Conservation (phyloP, 1,140 invertebrate genomes). For the Lepidurus couesii region DNA sequence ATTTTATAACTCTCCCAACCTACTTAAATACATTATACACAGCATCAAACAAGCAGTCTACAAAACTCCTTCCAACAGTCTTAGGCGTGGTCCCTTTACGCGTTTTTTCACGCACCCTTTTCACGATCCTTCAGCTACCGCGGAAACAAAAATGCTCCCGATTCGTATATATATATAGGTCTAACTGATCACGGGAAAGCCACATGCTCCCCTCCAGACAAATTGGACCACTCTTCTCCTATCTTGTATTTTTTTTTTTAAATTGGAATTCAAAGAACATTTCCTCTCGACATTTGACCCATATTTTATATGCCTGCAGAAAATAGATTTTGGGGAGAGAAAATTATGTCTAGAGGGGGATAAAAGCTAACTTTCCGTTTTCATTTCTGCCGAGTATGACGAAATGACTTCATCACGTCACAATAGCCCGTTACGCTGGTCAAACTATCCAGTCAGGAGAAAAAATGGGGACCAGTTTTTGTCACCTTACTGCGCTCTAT, state of each 20-base stretch:
- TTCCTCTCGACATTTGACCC: no score
- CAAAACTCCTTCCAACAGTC: not conserved
- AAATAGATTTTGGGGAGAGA: no score
- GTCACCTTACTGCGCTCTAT: not conserved
- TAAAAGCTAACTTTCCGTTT: no score
- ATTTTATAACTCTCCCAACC: not conserved
- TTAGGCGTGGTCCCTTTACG: not conserved
- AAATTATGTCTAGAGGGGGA: no score
- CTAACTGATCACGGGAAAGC: not conserved
- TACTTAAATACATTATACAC: not conserved
- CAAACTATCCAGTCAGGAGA: no score
- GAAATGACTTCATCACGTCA: no score
- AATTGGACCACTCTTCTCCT: not conserved
- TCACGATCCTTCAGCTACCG: not conserved
- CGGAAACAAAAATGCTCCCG: not conserved
- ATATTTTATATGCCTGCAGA: no score
- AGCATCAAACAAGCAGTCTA: not conserved
- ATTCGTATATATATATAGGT: constrained; percentile 2
- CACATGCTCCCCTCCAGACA: not conserved
- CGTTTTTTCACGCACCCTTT: not conserved
- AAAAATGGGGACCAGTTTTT: no score
- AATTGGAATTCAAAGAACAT: no score
- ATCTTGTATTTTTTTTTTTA: not conserved
- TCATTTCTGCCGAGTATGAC: no score
- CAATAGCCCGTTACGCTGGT: no score